A percentile compares a stretch with the other conserved stretches of the same genome.
phyloP scores from a whole-genome alignment of 2,888 invertebrate species.

The Aleiodes alternator region DNA sequence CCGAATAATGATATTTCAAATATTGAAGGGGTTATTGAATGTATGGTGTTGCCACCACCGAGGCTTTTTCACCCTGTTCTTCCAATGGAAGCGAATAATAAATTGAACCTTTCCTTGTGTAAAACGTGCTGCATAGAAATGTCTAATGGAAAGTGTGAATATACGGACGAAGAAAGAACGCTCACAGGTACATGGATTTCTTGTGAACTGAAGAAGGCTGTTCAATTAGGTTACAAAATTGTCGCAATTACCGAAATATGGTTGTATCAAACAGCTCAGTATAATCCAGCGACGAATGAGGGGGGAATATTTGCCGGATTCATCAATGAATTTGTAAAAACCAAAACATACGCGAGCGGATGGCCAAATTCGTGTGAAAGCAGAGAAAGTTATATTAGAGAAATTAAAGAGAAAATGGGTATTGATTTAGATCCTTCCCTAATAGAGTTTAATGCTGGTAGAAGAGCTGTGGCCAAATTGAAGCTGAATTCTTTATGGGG shows the following conservation, averaged over 20 bases:
- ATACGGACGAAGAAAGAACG: not conserved
- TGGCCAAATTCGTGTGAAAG: constrained; percentile 53
- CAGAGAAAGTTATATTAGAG: constrained; percentile 39
- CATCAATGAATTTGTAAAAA: constrained; percentile 61
- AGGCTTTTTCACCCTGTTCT: not conserved
- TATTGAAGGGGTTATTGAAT: not conserved
- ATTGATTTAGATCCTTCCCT: constrained; percentile 55
- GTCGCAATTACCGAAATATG: constrained; percentile 58
- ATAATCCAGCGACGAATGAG: constrained; percentile 39
- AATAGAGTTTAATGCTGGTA: constrained; percentile 56
- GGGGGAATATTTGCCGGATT: constrained; percentile 60
- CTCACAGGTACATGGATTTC: constrained; percentile 1
- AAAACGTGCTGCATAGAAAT: not conserved
- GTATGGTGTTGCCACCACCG: too few species aligned
- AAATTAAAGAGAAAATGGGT: constrained; percentile 48
- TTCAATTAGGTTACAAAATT: not conserved
- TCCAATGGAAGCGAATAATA: not conserved
- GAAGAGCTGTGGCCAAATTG: constrained; percentile 60
- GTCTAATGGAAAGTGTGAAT: not conserved
- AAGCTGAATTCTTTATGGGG: constrained; percentile 64
- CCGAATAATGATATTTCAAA: not conserved
- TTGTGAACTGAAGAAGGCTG: not conserved
- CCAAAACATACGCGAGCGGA: constrained; percentile 59
- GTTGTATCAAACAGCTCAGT: constrained; percentile 59
- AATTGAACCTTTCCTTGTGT: not conserved